Base-by-base conservation (phyloP, 2,113 vertebrate genomes). In the Lutjanus erythropterus region DNA sequence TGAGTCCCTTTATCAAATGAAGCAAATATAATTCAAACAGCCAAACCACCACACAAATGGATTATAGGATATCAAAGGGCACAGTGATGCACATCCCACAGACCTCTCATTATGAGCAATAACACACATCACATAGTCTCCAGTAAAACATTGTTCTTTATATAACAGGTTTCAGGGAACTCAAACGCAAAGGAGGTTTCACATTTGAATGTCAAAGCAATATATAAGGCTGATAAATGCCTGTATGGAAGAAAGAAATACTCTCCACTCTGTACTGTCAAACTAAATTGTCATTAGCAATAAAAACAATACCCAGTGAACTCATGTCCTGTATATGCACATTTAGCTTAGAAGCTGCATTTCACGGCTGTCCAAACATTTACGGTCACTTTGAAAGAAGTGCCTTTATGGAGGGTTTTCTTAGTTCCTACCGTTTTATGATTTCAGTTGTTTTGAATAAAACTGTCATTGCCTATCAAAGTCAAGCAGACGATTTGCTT, bases 321-420 rank as follows among this genome's bases (percentile, higher is more conserved):
- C 72, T 67, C 79, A 83, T 68, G 41, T 85, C 86, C 69, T 76
- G 60, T 83, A 75, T 75, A 68, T 85, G 81, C 84, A 85, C 86
- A 73, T 88, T 89, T 80, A 79, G 78, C 71, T 81, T 84, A 15
- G 53, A 86, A 65, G 71, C 83, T 86, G 79, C 83, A 77, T 92
- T 82, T 91, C 84, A 91, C 78, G 19, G 78, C 76, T 88, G 86
- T 87, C 75, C 65, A 87, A 79, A 82, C 80, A 81, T 88, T 83
- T 88, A 74, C 67, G 87, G 92, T 81, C 91, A 93, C 92, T 92
- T 93, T 94, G 81, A 86, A 90, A 91, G 84, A 94, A 93, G 93
- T 95, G 94, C 92, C 92, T 95, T 94, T 90, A 80, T 64, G 70
- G 85, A 89, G 74, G 86, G 84, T 74, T 91, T 84, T 88, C 80